Evolutionary conservation across 1,140 invertebrate genomes (phyloP).

Genomic region (Harpegnathos saltator): DNA sequence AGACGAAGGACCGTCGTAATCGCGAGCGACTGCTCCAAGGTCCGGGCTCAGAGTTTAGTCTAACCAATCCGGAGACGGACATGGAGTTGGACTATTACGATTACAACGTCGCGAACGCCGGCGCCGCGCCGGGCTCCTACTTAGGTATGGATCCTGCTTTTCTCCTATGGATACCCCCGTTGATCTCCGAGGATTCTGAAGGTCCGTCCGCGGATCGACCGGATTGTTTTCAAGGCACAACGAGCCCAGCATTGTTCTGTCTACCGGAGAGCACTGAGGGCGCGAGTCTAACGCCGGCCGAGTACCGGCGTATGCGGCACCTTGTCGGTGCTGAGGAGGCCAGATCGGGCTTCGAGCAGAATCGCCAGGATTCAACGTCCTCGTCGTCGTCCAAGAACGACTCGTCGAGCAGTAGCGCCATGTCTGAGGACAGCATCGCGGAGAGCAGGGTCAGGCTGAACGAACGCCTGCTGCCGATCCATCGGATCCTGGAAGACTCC

Average conservation of each 20-base stretch:
- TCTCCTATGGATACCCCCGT: conserved; percentile 94
- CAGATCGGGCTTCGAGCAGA: conserved; percentile 50
- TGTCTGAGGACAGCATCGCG: conserved; percentile 45
- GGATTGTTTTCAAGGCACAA: conserved; percentile 58
- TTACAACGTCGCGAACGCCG: conserved; percentile 93
- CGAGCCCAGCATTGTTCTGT: conserved; percentile 49
- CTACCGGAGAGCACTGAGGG: conserved; percentile 77
- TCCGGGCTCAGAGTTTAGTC: conserved; percentile 91
- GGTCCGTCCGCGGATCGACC: conserved; percentile 47
- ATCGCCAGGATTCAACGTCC: conserved; percentile 47
- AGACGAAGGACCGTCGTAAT: conserved; percentile 92
- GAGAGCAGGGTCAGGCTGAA: conserved; percentile 74
- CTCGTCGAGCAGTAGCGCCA: conserved; percentile 15
- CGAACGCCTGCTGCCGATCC: conserved; percentile 82
- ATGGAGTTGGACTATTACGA: conserved; percentile 95
- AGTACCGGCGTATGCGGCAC: conserved; percentile 74
- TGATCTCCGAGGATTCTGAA: conserved; percentile 81
- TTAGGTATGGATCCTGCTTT: conserved; percentile 95
- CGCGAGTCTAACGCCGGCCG: conserved; percentile 76
- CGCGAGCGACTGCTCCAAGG: conserved; percentile 89
- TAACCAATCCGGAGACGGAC: conserved; percentile 90
- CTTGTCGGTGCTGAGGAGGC: conserved; percentile 59
- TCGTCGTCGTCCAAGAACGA: conserved; percentile 47
- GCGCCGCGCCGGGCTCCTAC: conserved; percentile 93
- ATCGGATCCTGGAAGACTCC: conserved; percentile 82